Base-by-base conservation (phyloP, 2,797 vertebrate species). In the Channallabes apus region DNA sequence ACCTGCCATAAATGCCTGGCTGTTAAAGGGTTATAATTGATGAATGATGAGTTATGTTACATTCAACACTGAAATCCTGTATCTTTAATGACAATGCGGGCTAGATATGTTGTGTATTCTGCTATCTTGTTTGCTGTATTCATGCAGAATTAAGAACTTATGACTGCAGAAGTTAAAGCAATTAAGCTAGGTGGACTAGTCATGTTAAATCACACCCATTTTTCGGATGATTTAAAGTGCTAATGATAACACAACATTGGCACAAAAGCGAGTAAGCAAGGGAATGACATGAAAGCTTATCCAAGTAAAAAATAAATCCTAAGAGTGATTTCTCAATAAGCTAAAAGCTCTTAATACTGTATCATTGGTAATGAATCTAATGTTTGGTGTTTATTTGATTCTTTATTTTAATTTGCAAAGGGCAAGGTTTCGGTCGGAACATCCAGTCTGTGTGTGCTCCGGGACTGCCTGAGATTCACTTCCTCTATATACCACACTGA, bases 401-500 rank as follows among this genome's bases (percentile, higher is more conserved):
- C 6, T 38, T 38, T 38, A 38, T 38, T 38, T 38, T 38, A 38
- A 38, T 38, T 38, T 38, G 38, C 38, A 41, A 41, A 12, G 3
- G 22, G 3, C 68, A 41, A 71, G 4, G 68, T 41, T 71, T 41
- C 9, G 46, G 69, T 46, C 69, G 54, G 72, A 54, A 51, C 8
- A n/a, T 15, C 1, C 15, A 20, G 15, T 4, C 9, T 1, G 46
- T 56, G 18, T 75, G 17, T 20, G 8, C 17, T 29, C 17, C 17
- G 12, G 73, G 27, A 29, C 32, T 20, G 51, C 29, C 29, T 61
- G 27, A 35, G 32, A 12, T 82, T 72, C 82, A 80, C 68, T 71
- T 83, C 80, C 64, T 32, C 59, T 76, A 32, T 76, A 27, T 35
- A 59, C 46, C 67, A 82, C 76, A 38, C n/a, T 8, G 65, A 73